Evolutionary conservation across 2,888 invertebrate species (phyloP).

Genomic region (Mesoligia furuncula): DNA sequence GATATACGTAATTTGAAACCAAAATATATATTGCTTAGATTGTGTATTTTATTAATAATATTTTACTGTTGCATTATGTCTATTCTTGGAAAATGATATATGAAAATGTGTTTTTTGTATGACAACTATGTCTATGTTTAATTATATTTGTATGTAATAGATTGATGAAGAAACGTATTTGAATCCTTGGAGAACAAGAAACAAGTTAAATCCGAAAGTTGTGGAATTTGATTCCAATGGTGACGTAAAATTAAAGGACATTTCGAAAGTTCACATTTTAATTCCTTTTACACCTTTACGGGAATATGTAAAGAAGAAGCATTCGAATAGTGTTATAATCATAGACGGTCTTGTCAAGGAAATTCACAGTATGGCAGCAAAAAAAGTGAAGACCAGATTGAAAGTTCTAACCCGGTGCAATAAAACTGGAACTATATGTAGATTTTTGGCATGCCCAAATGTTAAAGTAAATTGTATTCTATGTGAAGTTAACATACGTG

Average conservation of each 20-base stretch:
- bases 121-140: conserved; percentile 25
- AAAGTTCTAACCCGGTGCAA: conserved; percentile 78
- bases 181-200: conserved; percentile 77
- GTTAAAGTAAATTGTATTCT: conserved; percentile 74
- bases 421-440: conserved; percentile 70
- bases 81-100: conserved; percentile 1
- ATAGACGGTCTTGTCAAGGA: not conserved
- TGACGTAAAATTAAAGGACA: conserved; percentile 56
- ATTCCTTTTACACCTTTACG: conserved; percentile 1
- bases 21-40: conserved; percentile 1
- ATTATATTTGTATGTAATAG: conserved; percentile 62
- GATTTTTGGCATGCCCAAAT: conserved; percentile 78
- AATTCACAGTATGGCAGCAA: not conserved
- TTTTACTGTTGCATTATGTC: not conserved
- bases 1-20: not conserved
- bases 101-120: conserved; percentile 10
- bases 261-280: conserved; percentile 60
- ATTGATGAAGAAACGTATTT: conserved; percentile 68
- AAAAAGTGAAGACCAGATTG: conserved; percentile 40
- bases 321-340: not conserved
- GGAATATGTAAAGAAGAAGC: too few relatives aligned
- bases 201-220: conserved; percentile 68
- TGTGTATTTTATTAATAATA: conserved; percentile 1
- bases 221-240: conserved; percentile 75
- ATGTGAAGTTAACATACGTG: conserved; percentile 73